Evolutionary conservation across 2,888 invertebrate species (phyloP).

Genomic region (Drosophila fulvimacula): DNA sequence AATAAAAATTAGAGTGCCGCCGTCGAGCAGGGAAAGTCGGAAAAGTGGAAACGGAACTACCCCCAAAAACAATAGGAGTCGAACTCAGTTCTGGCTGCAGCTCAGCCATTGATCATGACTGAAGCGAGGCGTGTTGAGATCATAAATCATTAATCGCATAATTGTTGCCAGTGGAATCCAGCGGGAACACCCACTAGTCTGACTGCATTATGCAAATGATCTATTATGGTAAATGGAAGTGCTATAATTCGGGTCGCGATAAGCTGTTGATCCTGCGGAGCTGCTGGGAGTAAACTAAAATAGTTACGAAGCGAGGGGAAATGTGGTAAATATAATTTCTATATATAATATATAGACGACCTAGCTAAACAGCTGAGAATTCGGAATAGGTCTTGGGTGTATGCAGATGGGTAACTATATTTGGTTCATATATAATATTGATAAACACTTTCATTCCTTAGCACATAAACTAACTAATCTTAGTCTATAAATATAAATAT

Average conservation of each 20-base stretch:
- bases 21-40: conserved; percentile 33
- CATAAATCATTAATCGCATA: conserved; percentile 67
- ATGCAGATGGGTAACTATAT: neutral
- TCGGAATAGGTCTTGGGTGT: neutral
- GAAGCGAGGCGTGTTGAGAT: conserved; percentile 49
- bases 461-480: neutral
- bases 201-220: conserved; percentile 44
- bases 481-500: no score
- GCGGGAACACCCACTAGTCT: conserved; percentile 10
- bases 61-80: conserved; percentile 11
- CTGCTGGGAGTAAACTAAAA: neutral
- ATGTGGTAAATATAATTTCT: neutral
- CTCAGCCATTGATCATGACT: conserved; percentile 59
- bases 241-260: conserved; percentile 37
- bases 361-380: conserved; percentile 10
- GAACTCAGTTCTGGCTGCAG: conserved; percentile 20
- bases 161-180: conserved; percentile 51
- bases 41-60: conserved; percentile 61
- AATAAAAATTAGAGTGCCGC: conserved; percentile 77
- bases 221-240: conserved; percentile 40
- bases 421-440: neutral
- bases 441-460: neutral
- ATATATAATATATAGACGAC: no score
- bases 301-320: neutral
- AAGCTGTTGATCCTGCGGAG: conserved; percentile 5